Evolutionary conservation across 2,888 invertebrate species (phyloP).

Genomic region (Habroteleia sp.): DNA sequence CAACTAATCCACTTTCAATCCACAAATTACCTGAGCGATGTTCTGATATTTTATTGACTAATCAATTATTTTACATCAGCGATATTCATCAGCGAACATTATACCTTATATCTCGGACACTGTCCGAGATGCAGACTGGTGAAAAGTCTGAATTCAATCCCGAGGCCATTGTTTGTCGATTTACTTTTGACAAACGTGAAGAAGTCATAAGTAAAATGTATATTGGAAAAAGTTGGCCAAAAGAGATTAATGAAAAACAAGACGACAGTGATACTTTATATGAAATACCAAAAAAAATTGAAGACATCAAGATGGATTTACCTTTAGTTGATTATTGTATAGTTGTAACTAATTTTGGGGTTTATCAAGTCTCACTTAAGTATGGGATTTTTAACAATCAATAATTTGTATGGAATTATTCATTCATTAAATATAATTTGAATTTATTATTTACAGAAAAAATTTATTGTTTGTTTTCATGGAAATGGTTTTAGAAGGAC

Average conservation of each 20-base stretch:
- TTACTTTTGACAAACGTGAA: slow-evolving; percentile 82
- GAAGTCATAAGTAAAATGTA: slow-evolving; percentile 82
- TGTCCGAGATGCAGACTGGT: slow-evolving; percentile 83
- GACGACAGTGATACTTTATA: slow-evolving; percentile 76
- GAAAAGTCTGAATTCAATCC: slow-evolving; percentile 83
- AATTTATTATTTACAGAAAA: slow-evolving; percentile 70
- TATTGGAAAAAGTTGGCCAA: slow-evolving; percentile 79
- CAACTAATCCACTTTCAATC: slow-evolving; percentile 85
- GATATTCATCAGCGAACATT: slow-evolving; percentile 82
- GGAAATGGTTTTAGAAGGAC: slow-evolving; percentile 82
- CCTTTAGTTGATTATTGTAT: slow-evolving; percentile 83
- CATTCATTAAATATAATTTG: slow-evolving; percentile 1
- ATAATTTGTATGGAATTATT: slow-evolving; percentile 3
- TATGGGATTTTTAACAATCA: too few relatives aligned
- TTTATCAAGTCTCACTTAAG: slow-evolving; percentile 84
- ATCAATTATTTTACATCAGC: slow-evolving; percentile 85
- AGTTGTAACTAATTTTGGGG: slow-evolving; percentile 83
- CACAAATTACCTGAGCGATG: slow-evolving; percentile 86
- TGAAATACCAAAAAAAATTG: slow-evolving; percentile 80
- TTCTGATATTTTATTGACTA: slow-evolving; percentile 85
- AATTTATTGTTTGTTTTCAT: slow-evolving; percentile 83
- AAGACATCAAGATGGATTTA: slow-evolving; percentile 81
- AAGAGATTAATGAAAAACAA: slow-evolving; percentile 62
- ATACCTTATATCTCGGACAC: slow-evolving; percentile 83
- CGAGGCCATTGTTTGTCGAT: slow-evolving; percentile 83